Conservation (phyloP, 2,888 invertebrate species). For the Protonemura montana region DNA sequence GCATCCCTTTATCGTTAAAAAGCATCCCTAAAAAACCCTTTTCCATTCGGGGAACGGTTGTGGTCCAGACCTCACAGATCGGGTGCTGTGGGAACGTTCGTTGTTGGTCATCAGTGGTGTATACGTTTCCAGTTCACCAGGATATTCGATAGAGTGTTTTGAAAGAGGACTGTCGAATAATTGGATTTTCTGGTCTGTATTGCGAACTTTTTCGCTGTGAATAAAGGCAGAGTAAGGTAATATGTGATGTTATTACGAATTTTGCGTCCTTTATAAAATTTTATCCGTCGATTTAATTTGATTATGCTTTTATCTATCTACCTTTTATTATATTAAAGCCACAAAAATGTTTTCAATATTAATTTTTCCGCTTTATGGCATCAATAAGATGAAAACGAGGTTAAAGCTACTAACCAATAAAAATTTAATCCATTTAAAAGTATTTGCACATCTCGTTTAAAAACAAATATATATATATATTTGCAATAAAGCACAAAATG, state of each 20-base stretch:
- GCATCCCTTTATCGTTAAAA: conserved; percentile 37
- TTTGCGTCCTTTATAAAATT: background rate
- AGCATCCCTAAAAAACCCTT: conserved; percentile 40
- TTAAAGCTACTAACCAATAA: background rate
- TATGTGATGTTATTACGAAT: background rate
- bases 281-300: background rate
- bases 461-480: background rate
- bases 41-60: conserved; percentile 8
- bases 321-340: background rate
- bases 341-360: background rate
- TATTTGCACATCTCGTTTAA: background rate
- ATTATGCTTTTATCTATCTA: background rate
- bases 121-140: background rate
- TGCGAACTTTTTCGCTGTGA: background rate
- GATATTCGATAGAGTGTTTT: background rate
- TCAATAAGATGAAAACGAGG: background rate
- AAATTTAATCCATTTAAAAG: background rate
- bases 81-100: background rate
- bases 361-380: background rate
- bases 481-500: background rate
- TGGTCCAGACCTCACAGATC: conserved; percentile 34
- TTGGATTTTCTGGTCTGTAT: background rate
- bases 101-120: conserved; percentile 9
- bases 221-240: too few species aligned
- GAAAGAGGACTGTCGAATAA: background rate